phyloP scores from a whole-genome alignment of 23 tunicate genomes.

The Phallusia fumigata region DNA sequence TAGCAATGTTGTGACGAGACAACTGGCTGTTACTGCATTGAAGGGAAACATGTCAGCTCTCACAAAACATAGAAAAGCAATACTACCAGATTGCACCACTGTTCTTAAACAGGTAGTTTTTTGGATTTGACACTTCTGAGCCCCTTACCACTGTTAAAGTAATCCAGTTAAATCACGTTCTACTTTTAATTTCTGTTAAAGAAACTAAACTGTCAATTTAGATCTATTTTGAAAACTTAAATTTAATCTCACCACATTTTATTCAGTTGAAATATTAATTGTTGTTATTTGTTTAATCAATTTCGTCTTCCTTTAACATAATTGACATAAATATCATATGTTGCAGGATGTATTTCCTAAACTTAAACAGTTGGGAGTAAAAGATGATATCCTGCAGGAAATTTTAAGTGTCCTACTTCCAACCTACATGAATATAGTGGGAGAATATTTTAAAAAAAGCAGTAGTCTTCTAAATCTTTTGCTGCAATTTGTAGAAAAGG shows the following conservation, averaged over 20 bases:
- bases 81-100: conserved; percentile 20
- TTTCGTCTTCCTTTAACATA: too few relatives aligned
- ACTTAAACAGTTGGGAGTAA: conserved; percentile 4
- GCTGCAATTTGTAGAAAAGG: conserved; percentile 53
- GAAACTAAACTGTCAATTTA: too few relatives aligned
- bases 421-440: conserved; percentile 43
- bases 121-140: too few relatives aligned
- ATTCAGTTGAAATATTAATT: too few relatives aligned
- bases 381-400: conserved; percentile 31
- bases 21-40: conserved; percentile 11
- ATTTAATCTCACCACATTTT: too few relatives aligned
- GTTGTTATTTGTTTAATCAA: too few relatives aligned
- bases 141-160: too few relatives aligned
- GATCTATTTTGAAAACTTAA: too few relatives aligned
- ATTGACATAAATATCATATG: neutral
- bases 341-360: conserved; percentile 33
- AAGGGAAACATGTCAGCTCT: conserved; percentile 18
- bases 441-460: conserved; percentile 54
- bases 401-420: conserved; percentile 45
- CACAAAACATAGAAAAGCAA: conserved; percentile 10
- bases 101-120: conserved; percentile 19
- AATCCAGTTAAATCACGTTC: too few relatives aligned
- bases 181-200: too few relatives aligned
- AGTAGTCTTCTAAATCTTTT: conserved; percentile 45
- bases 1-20: neutral